Evolutionary conservation across 1,140 invertebrate species (phyloP).

Genomic region (Papilio machaon): DNA sequence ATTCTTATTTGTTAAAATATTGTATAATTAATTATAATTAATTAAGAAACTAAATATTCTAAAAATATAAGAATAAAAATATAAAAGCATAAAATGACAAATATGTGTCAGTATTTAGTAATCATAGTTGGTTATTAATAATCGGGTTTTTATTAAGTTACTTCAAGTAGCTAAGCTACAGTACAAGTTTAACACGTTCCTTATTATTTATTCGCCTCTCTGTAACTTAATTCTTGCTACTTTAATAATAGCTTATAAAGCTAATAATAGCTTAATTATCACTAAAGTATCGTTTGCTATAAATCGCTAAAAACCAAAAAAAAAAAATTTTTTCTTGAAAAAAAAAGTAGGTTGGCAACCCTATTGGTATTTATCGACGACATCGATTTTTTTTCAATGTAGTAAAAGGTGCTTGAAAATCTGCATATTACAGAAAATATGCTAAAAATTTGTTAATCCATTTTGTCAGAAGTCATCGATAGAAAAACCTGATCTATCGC

Average conservation of each 20-base stretch:
- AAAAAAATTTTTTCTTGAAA: background rate
- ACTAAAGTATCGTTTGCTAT: background rate
- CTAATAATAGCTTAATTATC: background rate
- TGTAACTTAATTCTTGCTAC: conserved; percentile 1
- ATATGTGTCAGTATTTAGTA: background rate
- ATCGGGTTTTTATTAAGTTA: background rate
- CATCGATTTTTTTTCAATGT: no score
- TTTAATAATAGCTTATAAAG: background rate
- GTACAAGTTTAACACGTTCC: conserved; percentile 3
- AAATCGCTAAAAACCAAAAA: background rate
- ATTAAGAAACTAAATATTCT: no score
- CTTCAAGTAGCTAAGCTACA: background rate
- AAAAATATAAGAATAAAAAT: background rate
- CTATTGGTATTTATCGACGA: background rate
- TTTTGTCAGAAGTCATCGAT: no score
- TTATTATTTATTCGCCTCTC: background rate
- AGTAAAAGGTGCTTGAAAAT: no score
- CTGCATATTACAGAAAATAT: no score
- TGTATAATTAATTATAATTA: no score
- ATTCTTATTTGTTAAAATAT: no score
- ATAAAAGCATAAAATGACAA: background rate
- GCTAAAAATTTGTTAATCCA: no score
- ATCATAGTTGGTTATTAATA: background rate
- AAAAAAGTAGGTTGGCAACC: background rate
- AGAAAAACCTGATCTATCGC: no score